These are phyloP conservation scores for Druon quercuslanigerum DNA, from an alignment of 1,140 invertebrate species.

Conservation along the genomic window DNA sequence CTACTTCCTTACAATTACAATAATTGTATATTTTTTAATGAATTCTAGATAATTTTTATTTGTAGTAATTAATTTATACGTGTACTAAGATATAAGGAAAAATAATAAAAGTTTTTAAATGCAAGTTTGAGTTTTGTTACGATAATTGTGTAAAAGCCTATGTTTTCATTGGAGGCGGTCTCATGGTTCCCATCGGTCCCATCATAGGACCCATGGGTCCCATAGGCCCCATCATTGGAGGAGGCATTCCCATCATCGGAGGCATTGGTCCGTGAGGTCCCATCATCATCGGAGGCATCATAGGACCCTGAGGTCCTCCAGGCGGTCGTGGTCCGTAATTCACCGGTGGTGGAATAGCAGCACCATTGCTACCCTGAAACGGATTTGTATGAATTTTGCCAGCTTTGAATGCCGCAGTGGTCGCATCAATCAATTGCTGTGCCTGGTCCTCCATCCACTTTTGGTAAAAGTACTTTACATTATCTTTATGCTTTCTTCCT, in stretches of 20 bases:
- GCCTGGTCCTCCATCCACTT: conserved; percentile 99
- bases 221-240: conserved; percentile 85
- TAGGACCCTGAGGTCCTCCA: conserved; percentile 77
- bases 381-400: conserved; percentile 97
- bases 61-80: too few relatives aligned
- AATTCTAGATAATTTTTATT: too few relatives aligned
- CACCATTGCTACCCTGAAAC: conserved; percentile 83
- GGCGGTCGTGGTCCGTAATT: conserved; percentile 76
- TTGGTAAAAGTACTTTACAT: conserved; percentile 99
- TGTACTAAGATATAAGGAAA: too few relatives aligned
- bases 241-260: conserved; percentile 88
- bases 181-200: conserved; percentile 80
- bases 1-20: too few relatives aligned
- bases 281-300: conserved; percentile 87
- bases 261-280: conserved; percentile 85
- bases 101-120: too few relatives aligned
- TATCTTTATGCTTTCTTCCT: conserved; percentile 99
- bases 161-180: conserved; percentile 78
- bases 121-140: too few relatives aligned
- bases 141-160: conserved; percentile 50
- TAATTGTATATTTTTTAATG: too few relatives aligned
- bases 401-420: conserved; percentile 95
- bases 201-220: conserved; percentile 85
- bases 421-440: conserved; percentile 98
- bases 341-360: conserved; percentile 84